Evolutionary conservation across 2,113 vertebrate species (phyloP).

Genomic region (Cacatua alba): DNA sequence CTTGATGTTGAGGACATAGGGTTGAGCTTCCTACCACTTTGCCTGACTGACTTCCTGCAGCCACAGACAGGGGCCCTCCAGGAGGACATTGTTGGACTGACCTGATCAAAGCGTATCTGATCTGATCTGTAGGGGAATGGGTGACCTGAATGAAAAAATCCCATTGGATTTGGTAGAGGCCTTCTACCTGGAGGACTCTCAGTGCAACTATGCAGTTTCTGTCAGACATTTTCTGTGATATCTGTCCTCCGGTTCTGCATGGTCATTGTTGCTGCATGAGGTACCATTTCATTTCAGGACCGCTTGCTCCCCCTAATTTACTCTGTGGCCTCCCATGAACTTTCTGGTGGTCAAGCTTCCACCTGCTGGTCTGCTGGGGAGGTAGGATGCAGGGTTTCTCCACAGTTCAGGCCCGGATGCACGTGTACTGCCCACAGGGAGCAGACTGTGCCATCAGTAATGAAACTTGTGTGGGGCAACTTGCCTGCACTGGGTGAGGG

Average conservation of each 20-base stretch:
- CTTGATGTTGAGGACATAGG: neutral
- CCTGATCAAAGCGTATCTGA: neutral
- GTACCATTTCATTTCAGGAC: neutral
- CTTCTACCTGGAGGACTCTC: neutral
- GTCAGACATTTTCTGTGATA: neutral
- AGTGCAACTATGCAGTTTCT: neutral
- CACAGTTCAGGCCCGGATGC: neutral
- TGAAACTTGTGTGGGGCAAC: neutral
- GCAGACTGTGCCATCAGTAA: neutral
- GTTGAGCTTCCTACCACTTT: neutral
- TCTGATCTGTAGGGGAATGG: neutral
- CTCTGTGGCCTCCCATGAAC: neutral
- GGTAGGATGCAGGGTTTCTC: neutral
- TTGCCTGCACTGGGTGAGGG: neutral
- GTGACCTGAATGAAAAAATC: neutral
- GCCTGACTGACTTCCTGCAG: neutral
- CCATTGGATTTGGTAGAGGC: neutral
- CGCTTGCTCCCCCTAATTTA: neutral
- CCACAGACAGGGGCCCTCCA: neutral
- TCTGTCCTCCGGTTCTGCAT: neutral
- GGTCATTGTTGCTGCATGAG: neutral
- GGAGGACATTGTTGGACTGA: neutral
- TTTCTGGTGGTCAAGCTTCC: neutral
- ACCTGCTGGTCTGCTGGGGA: neutral
- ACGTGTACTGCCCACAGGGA: fast-evolving